These are phyloP conservation scores for Pammene aurita DNA, from an alignment of 2,888 invertebrate genomes.

Conservation along the genomic window DNA sequence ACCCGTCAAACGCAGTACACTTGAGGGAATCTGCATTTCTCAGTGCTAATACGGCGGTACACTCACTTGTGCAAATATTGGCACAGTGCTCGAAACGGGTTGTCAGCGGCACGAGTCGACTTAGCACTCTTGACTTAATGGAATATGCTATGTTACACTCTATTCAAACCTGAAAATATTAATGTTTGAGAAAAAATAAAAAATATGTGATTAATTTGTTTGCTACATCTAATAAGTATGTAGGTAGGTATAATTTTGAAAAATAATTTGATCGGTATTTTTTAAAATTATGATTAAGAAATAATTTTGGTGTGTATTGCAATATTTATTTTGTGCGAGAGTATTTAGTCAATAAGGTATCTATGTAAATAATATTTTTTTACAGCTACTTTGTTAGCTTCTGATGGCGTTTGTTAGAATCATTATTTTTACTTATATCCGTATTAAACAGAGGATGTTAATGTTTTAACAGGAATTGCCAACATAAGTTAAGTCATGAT, in stretches of 20 bases:
- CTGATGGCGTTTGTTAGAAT: background rate
- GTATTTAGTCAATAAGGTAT: background rate
- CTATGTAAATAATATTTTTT: background rate
- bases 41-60: slow-evolving; percentile 64
- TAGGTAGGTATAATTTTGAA: background rate
- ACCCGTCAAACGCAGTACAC: slow-evolving; percentile 64
- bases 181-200: background rate
- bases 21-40: slow-evolving; percentile 68
- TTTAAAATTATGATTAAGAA: background rate
- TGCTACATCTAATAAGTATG: background rate
- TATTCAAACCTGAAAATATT: slow-evolving; percentile 20
- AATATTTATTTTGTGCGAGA: slow-evolving; percentile 2
- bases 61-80: slow-evolving; percentile 75
- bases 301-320: slow-evolving; percentile 12
- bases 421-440: too few species aligned
- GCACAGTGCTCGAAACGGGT: slow-evolving; percentile 68
- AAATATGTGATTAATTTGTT: too few species aligned
- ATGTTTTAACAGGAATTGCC: too few species aligned
- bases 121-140: slow-evolving; percentile 70
- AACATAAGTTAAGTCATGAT: too few species aligned
- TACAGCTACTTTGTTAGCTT: background rate
- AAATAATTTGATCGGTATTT: too few species aligned
- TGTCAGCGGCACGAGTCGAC: slow-evolving; percentile 67
- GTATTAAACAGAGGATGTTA: too few species aligned
- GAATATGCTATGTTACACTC: slow-evolving; percentile 54